Base-by-base conservation (phyloP, 2,888 invertebrate genomes). In the Drosophila meridionalis region DNA sequence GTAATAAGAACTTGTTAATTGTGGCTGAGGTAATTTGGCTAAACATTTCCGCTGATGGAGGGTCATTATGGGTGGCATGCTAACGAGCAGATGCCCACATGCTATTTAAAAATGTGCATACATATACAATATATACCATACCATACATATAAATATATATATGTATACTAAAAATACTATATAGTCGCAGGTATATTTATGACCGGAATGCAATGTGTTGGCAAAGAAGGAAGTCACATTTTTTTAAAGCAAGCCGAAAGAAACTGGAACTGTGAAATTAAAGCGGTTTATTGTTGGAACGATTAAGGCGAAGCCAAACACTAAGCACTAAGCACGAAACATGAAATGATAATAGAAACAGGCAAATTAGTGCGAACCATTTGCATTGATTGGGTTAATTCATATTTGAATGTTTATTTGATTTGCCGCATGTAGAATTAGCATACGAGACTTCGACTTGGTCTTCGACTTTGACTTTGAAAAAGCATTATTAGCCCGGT, bases 301-400 rank as follows among this genome's bases (percentile, higher is more conserved):
- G 14, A 40, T 69, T 45, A 28, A n/a, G 28, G 12, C 28, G 28
- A 32, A 20, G 45, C 43, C 14, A 42, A 53, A 48, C 14, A 20
- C 63, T 62, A 80, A 28, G 28, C 14, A 48, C 14, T 1, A 28
- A 47, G 28, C 48, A 55, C 40, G 30, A 68, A 59, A 72, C 40
- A 60, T 55, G 56, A 81, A 71, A 68, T 66, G 60, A 70, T 77
- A 63, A 63, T 63, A 75, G 58, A 78, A 70, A 75, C 71, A 64
- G 69, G 70, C 70, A 88, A 84, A 88, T 88, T 86, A 86, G 84
- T 88, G 83, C 89, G 88, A 83, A 81, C 70, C 76, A 88, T 84
- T 84, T 86, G 84, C 86, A 88, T 84, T 85, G 83, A 83, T 88
- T 83, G 85, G 78, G 64, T 73, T 80, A 69, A 83, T 81, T 81